A percentile compares a stretch with the other conserved stretches of the same genome.
phyloP scores from a whole-genome alignment of 1,140 invertebrate species.

The Drosophila punjabiensis region DNA sequence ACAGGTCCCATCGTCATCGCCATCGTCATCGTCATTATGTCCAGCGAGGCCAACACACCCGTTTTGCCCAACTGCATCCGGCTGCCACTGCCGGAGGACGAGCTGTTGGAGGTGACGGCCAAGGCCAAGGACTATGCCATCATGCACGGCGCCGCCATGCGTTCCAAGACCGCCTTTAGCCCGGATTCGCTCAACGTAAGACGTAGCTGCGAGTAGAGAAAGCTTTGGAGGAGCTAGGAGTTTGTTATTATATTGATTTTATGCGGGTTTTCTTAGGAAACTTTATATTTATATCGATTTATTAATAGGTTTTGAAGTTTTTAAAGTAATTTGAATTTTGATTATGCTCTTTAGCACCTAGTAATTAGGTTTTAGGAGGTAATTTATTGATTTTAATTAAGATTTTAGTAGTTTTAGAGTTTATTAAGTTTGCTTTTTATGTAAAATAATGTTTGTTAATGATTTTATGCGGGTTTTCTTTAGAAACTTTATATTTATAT shows the following conservation, averaged over 20 bases:
- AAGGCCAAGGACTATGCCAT: constrained; percentile 94
- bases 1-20: not conserved
- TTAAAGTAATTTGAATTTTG: not conserved
- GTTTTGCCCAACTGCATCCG: constrained; percentile 86
- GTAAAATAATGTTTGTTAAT: not conserved
- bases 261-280: not conserved
- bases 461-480: not conserved
- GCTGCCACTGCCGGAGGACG: constrained; percentile 88
- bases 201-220: constrained; percentile 24
- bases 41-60: constrained; percentile 62
- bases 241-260: constrained; percentile 1
- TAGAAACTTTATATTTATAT: constrained; percentile 1
- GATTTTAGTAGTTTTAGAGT: not conserved
- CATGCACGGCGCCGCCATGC: constrained; percentile 93
- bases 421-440: too few species aligned
- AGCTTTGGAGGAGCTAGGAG: not conserved
- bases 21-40: constrained; percentile 43
- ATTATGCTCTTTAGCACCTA: not conserved
- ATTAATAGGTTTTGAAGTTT: constrained; percentile 13
- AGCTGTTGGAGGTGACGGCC: constrained; percentile 88
- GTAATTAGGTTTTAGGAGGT: too few species aligned
- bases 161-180: constrained; percentile 89
- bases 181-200: constrained; percentile 89
- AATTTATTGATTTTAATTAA: not conserved
- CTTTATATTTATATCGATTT: constrained; percentile 1